Evolutionary conservation across 2,113 vertebrate genomes (phyloP), one percentile per base, ranked within the genome.

Genomic region (Cyphomyrus plagiostoma): DNA sequence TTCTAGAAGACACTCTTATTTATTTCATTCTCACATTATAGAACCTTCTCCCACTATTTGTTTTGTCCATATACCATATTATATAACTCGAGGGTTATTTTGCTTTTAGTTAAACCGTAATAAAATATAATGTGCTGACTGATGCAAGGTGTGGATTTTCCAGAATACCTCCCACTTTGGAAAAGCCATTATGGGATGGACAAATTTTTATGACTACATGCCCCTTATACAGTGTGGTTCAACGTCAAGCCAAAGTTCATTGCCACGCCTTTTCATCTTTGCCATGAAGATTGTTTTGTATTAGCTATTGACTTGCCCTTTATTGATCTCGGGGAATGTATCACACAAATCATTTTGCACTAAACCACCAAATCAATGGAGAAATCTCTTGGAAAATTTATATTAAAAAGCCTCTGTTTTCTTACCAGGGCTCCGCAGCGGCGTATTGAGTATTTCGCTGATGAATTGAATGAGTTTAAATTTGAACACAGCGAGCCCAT

Each of bases 351-450:
- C 98, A 99, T 99, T 97, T 96, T 96, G 96, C 97, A 97, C 96
- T 97, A 97, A 97, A 97, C 96, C 97, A 96, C 95, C 94, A 95
- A 97, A 99, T 99, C 98, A 90, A 99, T 99, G 97, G 94, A 97
- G 98, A 99, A 98, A 99, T 97, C 98, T 99, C 96, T 97, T 94
- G 97, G 98, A 99, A 98, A 99, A 98, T 99, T 98, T 98, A 98
- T 98, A 98, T 97, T 97, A 98, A 97, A 94, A 97, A 97, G 96
- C 95, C 94, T 91, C 95, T 96, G 97, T 97, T 97, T 95, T 95
- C 95, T 94, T 97, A 97, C 97, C 97, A 97, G 97, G 97, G 96
- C 96, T 97, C 96, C 94, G 95, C 95, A 95, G 95, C 95, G 94
- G 94, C 93, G 93, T 98, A 99, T 98, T 97, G 98, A 98, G 98